Base-by-base conservation (phyloP, 2,113 vertebrate species). In the Boleophthalmus pectinirostris region DNA sequence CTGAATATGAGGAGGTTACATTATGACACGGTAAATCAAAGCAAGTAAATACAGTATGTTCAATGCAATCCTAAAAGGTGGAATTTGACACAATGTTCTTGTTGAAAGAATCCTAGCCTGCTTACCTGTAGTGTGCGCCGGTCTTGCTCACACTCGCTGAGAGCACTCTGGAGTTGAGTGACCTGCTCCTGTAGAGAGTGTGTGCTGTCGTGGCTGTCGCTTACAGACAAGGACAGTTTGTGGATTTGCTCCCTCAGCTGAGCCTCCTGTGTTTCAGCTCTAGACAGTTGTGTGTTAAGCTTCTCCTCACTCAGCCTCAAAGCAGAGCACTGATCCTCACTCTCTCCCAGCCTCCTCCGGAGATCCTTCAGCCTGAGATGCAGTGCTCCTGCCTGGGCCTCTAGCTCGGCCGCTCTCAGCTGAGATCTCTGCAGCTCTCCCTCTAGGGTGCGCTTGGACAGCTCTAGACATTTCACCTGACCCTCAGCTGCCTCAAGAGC, bases 101-200 rank as follows among this genome's bases (percentile, higher is more conserved):
- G n/a, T n/a, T 24, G 57, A 60, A 25, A 60, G n/a, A 11, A 21
- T 60, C 23, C 10, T 25, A 13, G 25, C 24, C 10, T 47, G 38
- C 51, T 46, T 87, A 95, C 95, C 94, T 95, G 95, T 67, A 94
- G 80, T 69, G 91, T 82, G 65, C 90, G 84, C 43, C 92, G 88
- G 70, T 95, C 93, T 21, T 92, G 89, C 82, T 95, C 92, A 1
- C 92, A 91, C 71, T 87, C 85, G 2, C 83, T 86, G 78, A 95
- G 82, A 5, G 88, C 90, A 51, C 88, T 88, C 78, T 94, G 93
- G 54, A 95, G 89, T 77, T 93, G 92, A 2, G 58, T 70, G 13
- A 87, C 66, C 69, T 93, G 92, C 67, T 94, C 93, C 78, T 93
- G 90, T 35, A 94, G 85, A 24, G 78, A 72, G 47, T 80, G 90